Evolutionary conservation across 2,888 invertebrate species (phyloP).

Genomic region (Synergus itoensis): DNA sequence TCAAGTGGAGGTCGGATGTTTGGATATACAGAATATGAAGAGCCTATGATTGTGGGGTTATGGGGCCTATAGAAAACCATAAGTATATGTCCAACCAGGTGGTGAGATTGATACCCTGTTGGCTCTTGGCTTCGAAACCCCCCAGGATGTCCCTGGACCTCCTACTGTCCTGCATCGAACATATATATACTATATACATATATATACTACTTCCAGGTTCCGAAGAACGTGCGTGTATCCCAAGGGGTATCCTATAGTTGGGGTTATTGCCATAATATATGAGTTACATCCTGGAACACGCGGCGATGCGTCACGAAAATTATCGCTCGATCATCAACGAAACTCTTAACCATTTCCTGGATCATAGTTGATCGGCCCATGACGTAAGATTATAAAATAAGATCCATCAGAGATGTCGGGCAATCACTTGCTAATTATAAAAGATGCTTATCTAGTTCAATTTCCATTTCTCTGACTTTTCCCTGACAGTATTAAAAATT

Average conservation of each 20-base stretch:
- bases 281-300: conserved; percentile 64
- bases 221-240: conserved; percentile 40
- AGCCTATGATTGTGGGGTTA: not conserved
- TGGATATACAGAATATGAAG: not conserved
- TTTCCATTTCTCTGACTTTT: too few relatives aligned
- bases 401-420: not conserved
- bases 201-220: not conserved
- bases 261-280: conserved; percentile 58
- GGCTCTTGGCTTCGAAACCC: conserved; percentile 50
- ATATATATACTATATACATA: too few relatives aligned
- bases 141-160: conserved; percentile 64
- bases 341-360: conserved; percentile 45
- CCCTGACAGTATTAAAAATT: too few relatives aligned
- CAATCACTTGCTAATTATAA: not conserved
- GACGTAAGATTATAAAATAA: not conserved
- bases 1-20: not conserved
- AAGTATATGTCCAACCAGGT: conserved; percentile 60
- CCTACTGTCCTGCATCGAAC: conserved; percentile 61
- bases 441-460: too few relatives aligned
- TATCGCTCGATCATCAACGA: conserved; percentile 49
- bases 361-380: conserved; percentile 32
- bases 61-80: conserved; percentile 9
- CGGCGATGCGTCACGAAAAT: conserved; percentile 54
- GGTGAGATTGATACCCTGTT: conserved; percentile 67
- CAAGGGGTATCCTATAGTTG: conserved; percentile 35